A percentile compares a stretch with the other conserved stretches of the same genome.
Conservation (phyloP, 2,888 invertebrate genomes). For the Orthosia gracilis region DNA sequence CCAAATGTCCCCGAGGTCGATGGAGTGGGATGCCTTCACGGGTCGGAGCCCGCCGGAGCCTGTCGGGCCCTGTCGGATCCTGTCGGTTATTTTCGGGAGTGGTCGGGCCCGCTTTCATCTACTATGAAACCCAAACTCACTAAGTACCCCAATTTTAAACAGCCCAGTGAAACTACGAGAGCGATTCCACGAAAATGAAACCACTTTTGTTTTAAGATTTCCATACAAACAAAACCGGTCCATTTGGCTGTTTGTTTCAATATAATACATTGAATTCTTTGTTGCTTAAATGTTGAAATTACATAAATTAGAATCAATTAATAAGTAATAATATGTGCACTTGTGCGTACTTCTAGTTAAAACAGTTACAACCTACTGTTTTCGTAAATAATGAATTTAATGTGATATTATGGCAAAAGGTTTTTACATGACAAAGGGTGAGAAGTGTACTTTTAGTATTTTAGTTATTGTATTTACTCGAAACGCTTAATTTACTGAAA, state of each 20-base stretch:
- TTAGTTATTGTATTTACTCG: not conserved
- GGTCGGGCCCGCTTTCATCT: slow-evolving; percentile 34
- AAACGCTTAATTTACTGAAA: not conserved
- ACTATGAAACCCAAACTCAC: slow-evolving; percentile 43
- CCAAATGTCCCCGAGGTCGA: slow-evolving; percentile 59
- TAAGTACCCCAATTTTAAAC: slow-evolving; percentile 30
- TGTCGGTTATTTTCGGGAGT: slow-evolving; percentile 18
- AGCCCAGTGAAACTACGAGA: slow-evolving; percentile 10
- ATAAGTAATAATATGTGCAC: not conserved
- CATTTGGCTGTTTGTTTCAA: not conserved
- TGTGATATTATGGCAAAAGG: too few relatives aligned
- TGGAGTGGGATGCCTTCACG: slow-evolving; percentile 42
- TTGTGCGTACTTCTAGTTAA: not conserved
- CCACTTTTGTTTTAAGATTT: not conserved
- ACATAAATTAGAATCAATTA: not conserved
- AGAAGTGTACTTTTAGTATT: too few relatives aligned
- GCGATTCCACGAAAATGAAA: slow-evolving; percentile 6
- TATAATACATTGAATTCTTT: not conserved
- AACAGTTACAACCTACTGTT: not conserved
- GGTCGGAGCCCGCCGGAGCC: slow-evolving; percentile 30
- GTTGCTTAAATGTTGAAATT: not conserved
- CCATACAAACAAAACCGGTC: not conserved
- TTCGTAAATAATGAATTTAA: not conserved
- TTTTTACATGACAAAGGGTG: not conserved
- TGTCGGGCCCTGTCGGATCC: slow-evolving; percentile 17